These are phyloP conservation scores for Eulemur albifrons DNA, from an alignment of 2,797 vertebrate genomes.

Conservation along the genomic window DNA sequence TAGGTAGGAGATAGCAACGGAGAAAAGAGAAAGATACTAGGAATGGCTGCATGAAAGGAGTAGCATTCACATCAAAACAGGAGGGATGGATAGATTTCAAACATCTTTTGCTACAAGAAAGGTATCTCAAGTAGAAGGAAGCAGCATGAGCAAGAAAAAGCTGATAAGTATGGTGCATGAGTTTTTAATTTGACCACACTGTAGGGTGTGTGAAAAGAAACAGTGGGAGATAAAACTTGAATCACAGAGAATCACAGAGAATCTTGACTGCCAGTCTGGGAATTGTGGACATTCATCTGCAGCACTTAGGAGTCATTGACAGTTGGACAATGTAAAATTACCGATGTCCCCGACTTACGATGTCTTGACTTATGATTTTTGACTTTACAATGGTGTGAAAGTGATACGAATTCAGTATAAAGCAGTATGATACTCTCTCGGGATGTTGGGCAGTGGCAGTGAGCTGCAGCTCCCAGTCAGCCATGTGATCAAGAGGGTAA, in stretches of 20 bases:
- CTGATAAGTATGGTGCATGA: neutral
- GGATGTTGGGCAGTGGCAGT: neutral
- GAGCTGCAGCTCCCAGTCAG: neutral
- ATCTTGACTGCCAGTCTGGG: neutral
- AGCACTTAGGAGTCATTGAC: neutral
- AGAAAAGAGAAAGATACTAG: neutral
- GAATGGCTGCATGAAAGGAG: neutral
- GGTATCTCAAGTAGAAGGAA: conserved; percentile 3
- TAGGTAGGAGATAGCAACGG: neutral
- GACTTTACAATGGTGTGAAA: neutral
- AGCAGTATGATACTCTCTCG: neutral
- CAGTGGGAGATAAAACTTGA: neutral
- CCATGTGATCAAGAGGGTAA: neutral
- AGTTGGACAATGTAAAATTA: neutral
- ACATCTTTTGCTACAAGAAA: neutral
- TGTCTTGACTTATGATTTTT: neutral
- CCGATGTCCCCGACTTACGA: neutral
- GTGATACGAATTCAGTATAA: neutral
- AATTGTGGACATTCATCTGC: neutral
- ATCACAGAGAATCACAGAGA: neutral
- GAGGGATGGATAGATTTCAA: neutral
- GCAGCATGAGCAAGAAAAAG: neutral
- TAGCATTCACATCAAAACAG: neutral
- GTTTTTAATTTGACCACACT: conserved; percentile 6
- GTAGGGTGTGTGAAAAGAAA: neutral